Base-by-base conservation (phyloP, 1,140 invertebrate species). In the Drosophila nannoptera region DNA sequence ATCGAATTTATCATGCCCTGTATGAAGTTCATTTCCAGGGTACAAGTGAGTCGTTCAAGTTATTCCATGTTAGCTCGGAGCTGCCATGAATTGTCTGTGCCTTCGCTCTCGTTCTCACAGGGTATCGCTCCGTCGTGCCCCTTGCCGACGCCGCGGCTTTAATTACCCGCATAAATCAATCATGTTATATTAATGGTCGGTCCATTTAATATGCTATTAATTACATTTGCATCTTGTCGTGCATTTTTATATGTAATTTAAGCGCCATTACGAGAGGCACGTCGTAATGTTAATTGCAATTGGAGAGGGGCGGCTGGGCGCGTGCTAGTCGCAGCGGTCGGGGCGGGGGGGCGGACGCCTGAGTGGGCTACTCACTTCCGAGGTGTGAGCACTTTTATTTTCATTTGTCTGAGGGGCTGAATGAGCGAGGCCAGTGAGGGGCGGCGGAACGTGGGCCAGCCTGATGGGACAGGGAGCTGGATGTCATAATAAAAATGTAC, bases 111-210 rank as follows among this genome's bases (percentile, higher is more conserved):
- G 3, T 22, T n/a, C 5, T 9, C 16, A 52, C 12, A 32, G 29
- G 40, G 61, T 14, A 40, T 42, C 3, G 2, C 11, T 5, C 6
- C 29, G 54, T 48, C 48, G 40, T 29, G 54, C 32, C 33, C 8
- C 5, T 55, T 22, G 22, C 12, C 8, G 5, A 14, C 16, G 14
- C 29, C 14, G 45, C 16, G 31, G 33, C 11, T 42, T 66, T 84
- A 84, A 83, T 83, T 78, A 84, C 78, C 75, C 67, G 75, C 80
- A 75, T 83, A 78, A 83, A 82, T 82, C 80, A 83, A 83, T 75
- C 75, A 75, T 64, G 61, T 78, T 69, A 72, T 78, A 78, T 75
- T 83, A 78, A 84, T 73, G 72, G 52, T 68, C 66, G 64, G 54
- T 62, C 61, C 80, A 78, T 84, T 83, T 78, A 83, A 75, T 72